Base-by-base conservation (phyloP, 2,888 invertebrate species). In the Geophilus truncorum region DNA sequence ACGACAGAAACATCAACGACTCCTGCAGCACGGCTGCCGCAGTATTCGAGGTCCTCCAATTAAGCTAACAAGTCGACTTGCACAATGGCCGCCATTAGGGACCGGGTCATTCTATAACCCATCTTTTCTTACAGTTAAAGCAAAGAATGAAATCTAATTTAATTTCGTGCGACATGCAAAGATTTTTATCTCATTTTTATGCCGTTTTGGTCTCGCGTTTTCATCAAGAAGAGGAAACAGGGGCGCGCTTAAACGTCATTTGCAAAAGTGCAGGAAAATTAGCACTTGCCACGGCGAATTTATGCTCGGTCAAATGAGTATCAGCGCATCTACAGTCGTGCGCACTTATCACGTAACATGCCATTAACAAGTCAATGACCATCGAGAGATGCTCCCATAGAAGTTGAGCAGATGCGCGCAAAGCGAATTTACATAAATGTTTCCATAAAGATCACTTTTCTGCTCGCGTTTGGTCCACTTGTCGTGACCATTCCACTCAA, bases 321-420 rank as follows among this genome's bases (percentile, higher is more conserved):
- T 62, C 57, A 23, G 57, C 23, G 21, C 21, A 62, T 62, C 57
- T 23, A 62, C 21, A 23, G n/a, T n/a, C n/a, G n/a, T n/a, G n/a
- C n/a, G n/a, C n/a, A n/a, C n/a, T 21, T 21, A 62, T 62, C 57
- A 62, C 57, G 57, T 62, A 62, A 62, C 57, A 23, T 62, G 21
- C 57, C 57, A 62, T 62, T 62, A 62, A 62, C 57, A 62, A 62
- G 57, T 62, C 57, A 62, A 62, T 62, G 57, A 62, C 18, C 57
- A 18, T 21, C 15, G 15, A 51, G 57, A 62, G 57, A n/a, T n/a
- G n/a, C n/a, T n/a, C n/a, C n/a, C n/a, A n/a, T n/a, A n/a, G n/a
- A 62, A 21, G 57, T 23, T 62, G 21, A 62, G 21, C 57, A 62
- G 21, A 62, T 62, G 57, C 21, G 57, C 21, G 57, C 57, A 23